phyloP scores from a whole-genome alignment of 1,140 invertebrate genomes.

The Ephestia elutella region DNA sequence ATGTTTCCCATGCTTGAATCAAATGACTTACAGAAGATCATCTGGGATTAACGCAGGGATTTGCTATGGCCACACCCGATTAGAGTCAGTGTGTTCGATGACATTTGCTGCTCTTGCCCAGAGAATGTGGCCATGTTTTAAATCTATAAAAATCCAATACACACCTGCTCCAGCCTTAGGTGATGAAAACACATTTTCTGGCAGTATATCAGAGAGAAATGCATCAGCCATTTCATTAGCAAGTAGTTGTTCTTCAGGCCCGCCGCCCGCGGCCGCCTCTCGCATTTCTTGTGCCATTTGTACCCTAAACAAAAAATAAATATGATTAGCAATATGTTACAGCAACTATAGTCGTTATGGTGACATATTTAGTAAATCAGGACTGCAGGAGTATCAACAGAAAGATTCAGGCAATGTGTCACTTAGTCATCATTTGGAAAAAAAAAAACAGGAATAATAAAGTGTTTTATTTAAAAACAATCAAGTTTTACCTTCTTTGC shows the following conservation, averaged over 20 bases:
- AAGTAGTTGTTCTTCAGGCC: slow-evolving; percentile 94
- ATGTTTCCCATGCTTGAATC: slow-evolving; percentile 68
- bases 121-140: slow-evolving; percentile 58
- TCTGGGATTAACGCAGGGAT: slow-evolving; percentile 70
- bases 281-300: slow-evolving; percentile 96
- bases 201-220: slow-evolving; percentile 95
- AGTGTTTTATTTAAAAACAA: not conserved
- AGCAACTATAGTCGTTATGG: not conserved
- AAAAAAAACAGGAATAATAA: slow-evolving; percentile 10
- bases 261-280: slow-evolving; percentile 86
- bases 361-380: slow-evolving; percentile 29
- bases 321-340: not conserved
- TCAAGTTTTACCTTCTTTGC: slow-evolving; percentile 81
- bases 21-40: slow-evolving; percentile 59
- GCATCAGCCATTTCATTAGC: slow-evolving; percentile 98
- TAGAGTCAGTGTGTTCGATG: slow-evolving; percentile 57
- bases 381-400: slow-evolving; percentile 57
- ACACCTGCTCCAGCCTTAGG: slow-evolving; percentile 96
- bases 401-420: slow-evolving; percentile 52
- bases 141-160: slow-evolving; percentile 55
- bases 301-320: slow-evolving; percentile 56
- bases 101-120: slow-evolving; percentile 65
- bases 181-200: slow-evolving; percentile 94
- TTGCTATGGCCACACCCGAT: slow-evolving; percentile 67
- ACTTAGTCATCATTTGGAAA: slow-evolving; percentile 63